Conservation (phyloP, 2,888 invertebrate species). For the Resseliella maxima region DNA sequence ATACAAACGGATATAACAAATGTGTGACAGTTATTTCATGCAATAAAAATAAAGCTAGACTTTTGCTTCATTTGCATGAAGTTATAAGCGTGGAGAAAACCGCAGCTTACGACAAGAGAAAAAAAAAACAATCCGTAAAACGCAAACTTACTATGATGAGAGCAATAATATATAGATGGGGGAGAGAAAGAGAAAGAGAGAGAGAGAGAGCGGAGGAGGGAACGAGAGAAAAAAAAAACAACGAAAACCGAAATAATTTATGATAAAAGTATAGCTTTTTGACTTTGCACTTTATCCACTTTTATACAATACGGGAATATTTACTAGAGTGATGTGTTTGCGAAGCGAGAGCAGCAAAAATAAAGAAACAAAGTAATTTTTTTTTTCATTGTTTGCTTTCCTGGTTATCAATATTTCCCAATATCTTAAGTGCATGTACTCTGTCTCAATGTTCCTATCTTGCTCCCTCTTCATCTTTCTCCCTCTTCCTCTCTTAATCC, state of each 20-base stretch:
- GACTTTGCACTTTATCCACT: constrained; percentile 27
- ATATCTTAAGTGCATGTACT: not conserved
- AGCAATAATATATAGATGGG: too few relatives aligned
- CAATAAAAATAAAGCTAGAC: constrained; percentile 1
- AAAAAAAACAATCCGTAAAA: constrained; percentile 19
- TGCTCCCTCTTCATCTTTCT: too few relatives aligned
- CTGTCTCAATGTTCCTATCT: too few relatives aligned
- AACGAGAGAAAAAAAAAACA: too few relatives aligned
- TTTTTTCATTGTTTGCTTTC: not conserved
- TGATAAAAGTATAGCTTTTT: constrained; percentile 6
- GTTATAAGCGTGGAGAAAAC: not conserved
- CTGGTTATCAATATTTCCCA: constrained; percentile 11
- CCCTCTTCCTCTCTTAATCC: too few relatives aligned
- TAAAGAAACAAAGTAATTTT: not conserved
- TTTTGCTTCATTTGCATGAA: constrained; percentile 15
- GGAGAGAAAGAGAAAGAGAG: too few relatives aligned
- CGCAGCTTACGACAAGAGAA: not conserved
- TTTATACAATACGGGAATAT: not conserved
- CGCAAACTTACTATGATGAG: not conserved
- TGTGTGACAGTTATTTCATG: constrained; percentile 23
- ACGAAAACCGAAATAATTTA: not conserved
- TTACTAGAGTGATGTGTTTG: not conserved
- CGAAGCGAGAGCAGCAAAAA: not conserved
- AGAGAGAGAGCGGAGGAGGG: too few relatives aligned
- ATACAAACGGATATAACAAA: not conserved